These are phyloP conservation scores for Rhorus exstirpatorius DNA, from an alignment of 2,888 invertebrate species.

Conservation along the genomic window DNA sequence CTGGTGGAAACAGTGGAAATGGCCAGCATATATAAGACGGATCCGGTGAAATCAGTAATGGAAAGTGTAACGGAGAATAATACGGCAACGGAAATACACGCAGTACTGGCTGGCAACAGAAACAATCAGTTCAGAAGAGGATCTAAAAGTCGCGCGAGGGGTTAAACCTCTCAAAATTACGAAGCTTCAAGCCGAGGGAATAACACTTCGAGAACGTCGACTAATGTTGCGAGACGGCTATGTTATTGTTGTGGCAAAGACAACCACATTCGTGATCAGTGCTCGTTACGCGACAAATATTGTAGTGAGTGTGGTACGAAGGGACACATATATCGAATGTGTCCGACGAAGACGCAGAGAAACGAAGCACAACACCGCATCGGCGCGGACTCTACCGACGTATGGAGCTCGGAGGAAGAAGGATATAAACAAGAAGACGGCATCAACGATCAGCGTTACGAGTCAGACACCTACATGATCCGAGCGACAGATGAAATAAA, in stretches of 20 bases:
- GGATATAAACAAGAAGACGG: too few relatives aligned
- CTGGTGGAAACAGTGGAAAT: slow-evolving; percentile 48
- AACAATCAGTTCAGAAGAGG: too few relatives aligned
- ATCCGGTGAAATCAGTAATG: background rate
- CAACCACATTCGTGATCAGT: slow-evolving; percentile 17
- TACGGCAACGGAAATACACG: background rate
- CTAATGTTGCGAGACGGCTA: background rate
- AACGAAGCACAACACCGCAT: background rate
- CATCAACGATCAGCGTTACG: background rate
- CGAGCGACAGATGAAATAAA: background rate
- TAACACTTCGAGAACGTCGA: background rate
- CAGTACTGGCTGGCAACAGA: background rate
- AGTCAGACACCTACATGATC: background rate
- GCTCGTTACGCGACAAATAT: slow-evolving; percentile 6
- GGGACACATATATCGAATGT: slow-evolving; percentile 38
- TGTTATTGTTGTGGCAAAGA: slow-evolving; percentile 46
- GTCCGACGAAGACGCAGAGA: background rate
- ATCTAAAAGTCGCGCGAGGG: background rate
- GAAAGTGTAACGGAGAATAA: too few relatives aligned
- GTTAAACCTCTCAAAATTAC: background rate
- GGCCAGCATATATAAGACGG: background rate
- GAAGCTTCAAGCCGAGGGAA: too few relatives aligned
- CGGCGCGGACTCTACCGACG: background rate
- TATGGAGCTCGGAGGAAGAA: background rate
- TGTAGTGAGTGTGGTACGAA: slow-evolving; percentile 11